phyloP scores from a whole-genome alignment of 2,888 invertebrate genomes.

The Acrobasis suavella region DNA sequence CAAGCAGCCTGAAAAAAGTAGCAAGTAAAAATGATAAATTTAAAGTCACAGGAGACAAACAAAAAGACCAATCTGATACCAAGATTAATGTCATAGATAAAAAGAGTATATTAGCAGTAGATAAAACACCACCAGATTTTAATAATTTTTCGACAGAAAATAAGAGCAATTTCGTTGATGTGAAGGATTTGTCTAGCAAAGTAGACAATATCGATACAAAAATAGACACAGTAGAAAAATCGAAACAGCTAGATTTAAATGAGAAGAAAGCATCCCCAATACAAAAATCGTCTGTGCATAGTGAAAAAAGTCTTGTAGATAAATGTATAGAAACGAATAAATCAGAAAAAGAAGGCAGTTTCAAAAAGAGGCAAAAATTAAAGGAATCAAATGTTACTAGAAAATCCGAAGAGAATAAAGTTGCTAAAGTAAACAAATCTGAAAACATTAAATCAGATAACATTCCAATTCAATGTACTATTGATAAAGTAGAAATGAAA shows the following conservation, averaged over 20 bases:
- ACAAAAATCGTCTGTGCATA: background rate
- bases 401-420: background rate
- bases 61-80: background rate
- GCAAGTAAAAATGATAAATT: background rate
- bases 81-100: background rate
- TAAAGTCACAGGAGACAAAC: background rate
- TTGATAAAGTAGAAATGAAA: slow-evolving; percentile 26
- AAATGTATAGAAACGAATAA: slow-evolving; percentile 28
- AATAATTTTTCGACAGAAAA: background rate
- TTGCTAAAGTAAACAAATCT: background rate
- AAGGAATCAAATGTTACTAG: background rate
- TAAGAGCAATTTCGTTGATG: background rate
- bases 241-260: background rate
- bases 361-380: background rate
- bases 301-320: slow-evolving; percentile 33
- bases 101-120: background rate
- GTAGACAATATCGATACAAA: background rate
- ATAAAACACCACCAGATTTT: slow-evolving; percentile 9
- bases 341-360: background rate
- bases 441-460: slow-evolving; percentile 39
- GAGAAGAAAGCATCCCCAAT: background rate
- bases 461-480: slow-evolving; percentile 57
- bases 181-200: background rate
- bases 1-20: background rate
- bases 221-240: background rate